Evolutionary conservation across 2,113 vertebrate species (phyloP).

Genomic region (Myotis davidii): DNA sequence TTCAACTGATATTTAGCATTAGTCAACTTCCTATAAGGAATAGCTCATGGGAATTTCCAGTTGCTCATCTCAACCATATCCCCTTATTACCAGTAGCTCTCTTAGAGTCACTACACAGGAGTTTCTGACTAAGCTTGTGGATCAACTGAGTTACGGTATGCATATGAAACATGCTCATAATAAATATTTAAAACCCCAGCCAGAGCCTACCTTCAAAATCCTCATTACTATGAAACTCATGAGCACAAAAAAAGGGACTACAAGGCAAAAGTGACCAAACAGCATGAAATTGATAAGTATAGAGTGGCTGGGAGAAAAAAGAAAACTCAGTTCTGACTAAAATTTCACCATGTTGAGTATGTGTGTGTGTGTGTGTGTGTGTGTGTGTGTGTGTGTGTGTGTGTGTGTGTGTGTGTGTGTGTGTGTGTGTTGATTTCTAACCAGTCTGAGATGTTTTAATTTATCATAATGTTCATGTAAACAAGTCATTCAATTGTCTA

Average conservation of each 20-base stretch:
- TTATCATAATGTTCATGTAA: neutral
- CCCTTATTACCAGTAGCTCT: neutral
- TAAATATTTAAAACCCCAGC: slow-evolving; percentile 58
- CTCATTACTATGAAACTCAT: slow-evolving; percentile 47
- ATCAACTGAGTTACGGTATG: slow-evolving; percentile 51
- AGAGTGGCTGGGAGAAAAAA: neutral
- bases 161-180: slow-evolving; percentile 39
- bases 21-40: slow-evolving; percentile 25
- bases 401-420: neutral
- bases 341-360: slow-evolving; percentile 5
- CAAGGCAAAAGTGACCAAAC: slow-evolving; percentile 36
- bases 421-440: slow-evolving; percentile 15
- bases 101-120: neutral
- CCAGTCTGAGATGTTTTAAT: slow-evolving; percentile 31
- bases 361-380: neutral
- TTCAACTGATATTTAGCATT: slow-evolving; percentile 50
- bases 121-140: slow-evolving; percentile 46
- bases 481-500: slow-evolving; percentile 53
- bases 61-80: neutral
- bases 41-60: neutral
- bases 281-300: neutral
- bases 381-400: neutral
- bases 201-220: slow-evolving; percentile 60
- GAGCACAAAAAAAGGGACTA: slow-evolving; percentile 2
- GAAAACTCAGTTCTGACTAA: slow-evolving; percentile 16